These are phyloP conservation scores for Atta colombica DNA, from an alignment of 1,140 invertebrate species.

Conservation along the genomic window DNA sequence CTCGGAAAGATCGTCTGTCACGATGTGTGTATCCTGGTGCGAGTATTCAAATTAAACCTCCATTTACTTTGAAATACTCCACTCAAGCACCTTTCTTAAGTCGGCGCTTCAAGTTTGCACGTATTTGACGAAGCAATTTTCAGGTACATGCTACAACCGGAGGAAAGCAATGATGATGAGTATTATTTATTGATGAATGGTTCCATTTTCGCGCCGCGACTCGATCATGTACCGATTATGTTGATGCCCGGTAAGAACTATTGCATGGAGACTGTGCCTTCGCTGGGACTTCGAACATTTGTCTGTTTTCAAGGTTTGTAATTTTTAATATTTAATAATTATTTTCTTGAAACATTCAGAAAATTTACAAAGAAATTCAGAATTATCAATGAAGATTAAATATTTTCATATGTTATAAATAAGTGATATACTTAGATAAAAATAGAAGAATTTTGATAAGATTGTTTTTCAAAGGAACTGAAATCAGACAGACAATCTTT, in stretches of 20 bases:
- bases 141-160: conserved; percentile 87
- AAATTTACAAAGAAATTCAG: no score
- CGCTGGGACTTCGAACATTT: conserved; percentile 82
- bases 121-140: conserved; percentile 32
- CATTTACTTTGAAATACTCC: conserved; percentile 17
- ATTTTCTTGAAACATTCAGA: no score
- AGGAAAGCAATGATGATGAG: conserved; percentile 85
- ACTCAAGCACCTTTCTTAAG: not conserved
- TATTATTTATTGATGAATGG: conserved; percentile 88
- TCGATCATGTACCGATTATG: conserved; percentile 81
- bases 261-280: conserved; percentile 85
- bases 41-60: conserved; percentile 15
- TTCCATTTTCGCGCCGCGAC: conserved; percentile 86
- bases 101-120: not conserved
- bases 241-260: conserved; percentile 86
- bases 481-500: not conserved
- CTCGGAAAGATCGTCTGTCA: conserved; percentile 34
- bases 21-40: conserved; percentile 3
- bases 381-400: no score
- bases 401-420: no score
- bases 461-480: not conserved
- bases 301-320: conserved; percentile 84
- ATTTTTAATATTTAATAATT: no score
- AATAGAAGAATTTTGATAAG: no score
- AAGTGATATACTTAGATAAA: no score